phyloP scores from a whole-genome alignment of 2,113 vertebrate genomes.

The Phodopus roborovskii region DNA sequence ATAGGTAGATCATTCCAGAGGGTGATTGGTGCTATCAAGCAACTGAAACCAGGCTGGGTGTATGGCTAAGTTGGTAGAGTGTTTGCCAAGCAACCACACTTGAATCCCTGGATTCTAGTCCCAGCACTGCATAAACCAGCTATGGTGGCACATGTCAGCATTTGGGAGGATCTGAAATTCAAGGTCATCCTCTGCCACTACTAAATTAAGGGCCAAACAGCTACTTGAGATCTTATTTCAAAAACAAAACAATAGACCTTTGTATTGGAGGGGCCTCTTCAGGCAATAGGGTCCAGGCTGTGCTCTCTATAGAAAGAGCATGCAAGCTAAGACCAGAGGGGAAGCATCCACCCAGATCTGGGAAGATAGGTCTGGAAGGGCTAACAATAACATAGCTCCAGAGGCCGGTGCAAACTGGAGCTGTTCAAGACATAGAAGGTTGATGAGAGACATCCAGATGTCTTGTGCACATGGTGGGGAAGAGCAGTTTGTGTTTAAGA shows the following conservation, averaged over 20 bases:
- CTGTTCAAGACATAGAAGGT: background rate
- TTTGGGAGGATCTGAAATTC: background rate
- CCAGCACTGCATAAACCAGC: background rate
- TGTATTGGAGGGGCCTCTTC: background rate
- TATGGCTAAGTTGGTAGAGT: background rate
- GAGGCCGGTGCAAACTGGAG: background rate
- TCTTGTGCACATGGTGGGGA: background rate
- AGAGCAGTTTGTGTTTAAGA: background rate
- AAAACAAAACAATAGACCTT: background rate
- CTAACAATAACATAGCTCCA: fast-evolving
- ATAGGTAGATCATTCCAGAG: background rate
- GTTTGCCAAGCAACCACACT: background rate
- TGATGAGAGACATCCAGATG: background rate
- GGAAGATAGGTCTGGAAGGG: fast-evolving
- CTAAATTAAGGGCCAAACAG: background rate
- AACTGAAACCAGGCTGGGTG: background rate
- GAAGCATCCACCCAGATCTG: background rate
- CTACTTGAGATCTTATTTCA: background rate
- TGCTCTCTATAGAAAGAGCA: background rate
- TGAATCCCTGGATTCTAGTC: background rate
- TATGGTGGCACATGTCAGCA: background rate
- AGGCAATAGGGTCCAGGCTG: fast-evolving
- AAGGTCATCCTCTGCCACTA: background rate
- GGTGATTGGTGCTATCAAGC: background rate
- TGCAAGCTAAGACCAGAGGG: background rate